Conservation (phyloP, 2,113 vertebrate species). For the Nicator chloris region DNA sequence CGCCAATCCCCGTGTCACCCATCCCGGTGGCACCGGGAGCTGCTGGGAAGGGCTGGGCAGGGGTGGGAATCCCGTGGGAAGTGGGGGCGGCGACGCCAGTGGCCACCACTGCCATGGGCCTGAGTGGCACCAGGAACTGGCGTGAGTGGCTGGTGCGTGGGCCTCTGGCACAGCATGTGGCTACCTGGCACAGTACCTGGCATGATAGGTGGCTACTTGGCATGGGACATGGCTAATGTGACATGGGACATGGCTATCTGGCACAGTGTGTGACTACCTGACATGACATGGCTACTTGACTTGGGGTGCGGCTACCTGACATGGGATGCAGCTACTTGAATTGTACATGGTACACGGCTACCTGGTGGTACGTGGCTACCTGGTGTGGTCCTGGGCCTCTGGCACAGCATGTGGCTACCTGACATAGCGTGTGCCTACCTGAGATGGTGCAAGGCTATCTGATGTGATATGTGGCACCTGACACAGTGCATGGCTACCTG, state of each 20-base stretch:
- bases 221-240: not conserved
- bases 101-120: not conserved
- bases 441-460: not conserved
- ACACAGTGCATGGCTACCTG: not conserved
- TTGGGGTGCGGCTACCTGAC: not conserved
- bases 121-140: not conserved
- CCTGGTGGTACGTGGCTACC: not conserved
- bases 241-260: not conserved
- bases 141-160: not conserved
- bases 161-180: not conserved
- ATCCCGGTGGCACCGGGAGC: not conserved
- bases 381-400: not conserved
- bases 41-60: not conserved
- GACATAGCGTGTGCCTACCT: rapidly evolving
- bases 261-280: not conserved
- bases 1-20: not conserved
- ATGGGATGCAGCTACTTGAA: not conserved
- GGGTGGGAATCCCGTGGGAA: not conserved
- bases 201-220: too few relatives aligned
- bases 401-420: not conserved
- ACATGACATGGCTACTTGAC: not conserved
- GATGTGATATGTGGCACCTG: not conserved
- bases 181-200: not conserved
- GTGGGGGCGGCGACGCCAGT: not conserved
- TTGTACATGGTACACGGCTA: not conserved